These are phyloP conservation scores for Phylloscopus trochilus DNA, from an alignment of 2,113 vertebrate species.

Conservation along the genomic window DNA sequence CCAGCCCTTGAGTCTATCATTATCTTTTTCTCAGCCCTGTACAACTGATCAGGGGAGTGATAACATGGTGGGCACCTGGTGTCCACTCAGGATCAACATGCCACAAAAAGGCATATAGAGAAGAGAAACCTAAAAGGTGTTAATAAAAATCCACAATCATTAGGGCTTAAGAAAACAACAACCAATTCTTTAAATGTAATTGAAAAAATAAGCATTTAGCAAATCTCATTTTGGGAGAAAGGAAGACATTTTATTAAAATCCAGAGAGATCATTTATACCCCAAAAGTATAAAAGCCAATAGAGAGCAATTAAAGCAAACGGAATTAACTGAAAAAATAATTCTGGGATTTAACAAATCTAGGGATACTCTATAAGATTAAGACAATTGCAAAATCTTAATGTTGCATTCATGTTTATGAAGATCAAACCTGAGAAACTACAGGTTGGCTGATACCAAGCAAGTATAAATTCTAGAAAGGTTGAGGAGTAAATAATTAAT, in stretches of 20 bases:
- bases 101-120: not conserved
- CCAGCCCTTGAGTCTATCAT: accelerated
- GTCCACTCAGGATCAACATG: not conserved
- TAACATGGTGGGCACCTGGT: not conserved
- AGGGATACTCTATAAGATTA: not conserved
- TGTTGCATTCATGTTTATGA: not conserved
- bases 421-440: slow-evolving; percentile 18
- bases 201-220: not conserved
- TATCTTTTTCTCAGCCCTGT: not conserved
- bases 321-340: not conserved
- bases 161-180: not conserved
- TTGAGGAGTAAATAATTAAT: slow-evolving; percentile 52
- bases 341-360: not conserved
- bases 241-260: not conserved
- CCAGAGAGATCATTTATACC: not conserved
- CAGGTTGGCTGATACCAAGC: not conserved
- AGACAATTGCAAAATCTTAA: not conserved
- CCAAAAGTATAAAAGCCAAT: not conserved
- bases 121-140: not conserved
- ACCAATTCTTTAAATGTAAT: not conserved
- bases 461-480: not conserved
- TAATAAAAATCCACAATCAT: not conserved
- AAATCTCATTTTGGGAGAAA: not conserved
- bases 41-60: not conserved
- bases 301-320: slow-evolving; percentile 21